Conservation (phyloP, 2,113 vertebrate species). For the Theristicus caerulescens region DNA sequence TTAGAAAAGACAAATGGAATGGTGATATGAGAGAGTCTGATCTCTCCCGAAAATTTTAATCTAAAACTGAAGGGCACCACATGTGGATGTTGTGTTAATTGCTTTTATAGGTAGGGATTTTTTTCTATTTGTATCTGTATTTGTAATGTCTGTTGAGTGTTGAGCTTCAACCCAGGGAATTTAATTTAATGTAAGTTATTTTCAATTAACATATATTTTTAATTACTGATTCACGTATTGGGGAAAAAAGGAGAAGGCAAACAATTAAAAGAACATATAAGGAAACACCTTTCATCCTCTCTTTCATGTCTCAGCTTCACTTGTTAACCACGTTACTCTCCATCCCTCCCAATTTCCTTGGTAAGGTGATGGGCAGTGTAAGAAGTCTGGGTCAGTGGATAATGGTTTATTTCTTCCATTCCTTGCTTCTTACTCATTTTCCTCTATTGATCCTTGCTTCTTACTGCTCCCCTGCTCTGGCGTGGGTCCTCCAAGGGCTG, state of each 20-base stretch:
- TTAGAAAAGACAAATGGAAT: not conserved
- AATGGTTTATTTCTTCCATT: not conserved
- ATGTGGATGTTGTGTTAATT: not conserved
- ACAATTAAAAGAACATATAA: not conserved
- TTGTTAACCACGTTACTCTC: not conserved
- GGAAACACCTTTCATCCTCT: not conserved
- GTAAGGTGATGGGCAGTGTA: not conserved
- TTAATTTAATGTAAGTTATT: not conserved
- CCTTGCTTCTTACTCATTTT: not conserved
- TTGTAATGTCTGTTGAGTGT: not conserved
- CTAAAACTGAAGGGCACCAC: accelerated
- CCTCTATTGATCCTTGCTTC: not conserved
- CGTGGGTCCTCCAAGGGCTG: not conserved
- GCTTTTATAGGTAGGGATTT: not conserved
- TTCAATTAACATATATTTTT: not conserved
- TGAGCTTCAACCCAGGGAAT: not conserved
- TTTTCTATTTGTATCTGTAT: not conserved
- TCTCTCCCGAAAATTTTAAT: not conserved
- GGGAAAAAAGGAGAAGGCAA: not conserved
- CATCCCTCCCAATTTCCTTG: not conserved
- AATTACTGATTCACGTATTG: not conserved
- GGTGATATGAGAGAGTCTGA: not conserved
- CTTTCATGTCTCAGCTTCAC: not conserved
- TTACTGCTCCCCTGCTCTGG: not conserved
- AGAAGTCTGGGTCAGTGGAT: not conserved